These are phyloP conservation scores for Alentia gelatinosa DNA, from an alignment of 2,888 invertebrate genomes.

Conservation along the genomic window DNA sequence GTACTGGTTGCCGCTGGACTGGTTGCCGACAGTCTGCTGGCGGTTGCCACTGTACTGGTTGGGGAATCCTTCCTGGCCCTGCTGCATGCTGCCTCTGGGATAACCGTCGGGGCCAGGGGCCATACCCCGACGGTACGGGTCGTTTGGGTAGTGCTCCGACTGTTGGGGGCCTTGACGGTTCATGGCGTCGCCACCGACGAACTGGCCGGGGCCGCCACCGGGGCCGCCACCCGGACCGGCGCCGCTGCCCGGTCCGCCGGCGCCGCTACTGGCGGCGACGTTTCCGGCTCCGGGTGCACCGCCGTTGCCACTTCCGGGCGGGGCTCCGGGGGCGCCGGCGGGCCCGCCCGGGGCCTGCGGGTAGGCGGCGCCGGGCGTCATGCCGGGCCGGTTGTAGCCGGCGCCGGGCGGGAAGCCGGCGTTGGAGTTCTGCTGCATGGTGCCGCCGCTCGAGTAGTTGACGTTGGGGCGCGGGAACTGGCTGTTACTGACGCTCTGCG, in stretches of 20 bases:
- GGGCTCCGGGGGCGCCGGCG: background rate
- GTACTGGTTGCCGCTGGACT: slow-evolving; percentile 32
- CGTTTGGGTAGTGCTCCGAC: slow-evolving; percentile 53
- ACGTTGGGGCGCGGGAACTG: slow-evolving; percentile 49
- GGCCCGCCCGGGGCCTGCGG: background rate
- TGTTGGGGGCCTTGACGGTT: slow-evolving; percentile 20
- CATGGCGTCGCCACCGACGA: background rate
- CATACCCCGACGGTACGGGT: slow-evolving; percentile 53
- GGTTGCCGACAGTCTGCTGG: background rate
- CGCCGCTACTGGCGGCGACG: background rate
- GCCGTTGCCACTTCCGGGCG: background rate
- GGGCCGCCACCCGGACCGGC: background rate
- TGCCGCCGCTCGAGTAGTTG: slow-evolving; percentile 43
- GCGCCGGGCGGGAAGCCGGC: background rate
- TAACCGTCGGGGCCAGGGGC: slow-evolving; percentile 51
- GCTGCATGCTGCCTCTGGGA: slow-evolving; percentile 47
- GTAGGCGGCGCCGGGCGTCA: background rate
- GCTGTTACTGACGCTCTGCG: background rate
- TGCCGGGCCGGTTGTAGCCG: slow-evolving; percentile 6
- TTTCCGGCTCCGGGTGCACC: background rate
- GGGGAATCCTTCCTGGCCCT: slow-evolving; percentile 50
- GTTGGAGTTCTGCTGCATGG: background rate
- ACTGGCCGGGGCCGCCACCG: background rate
- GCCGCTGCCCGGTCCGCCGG: background rate
- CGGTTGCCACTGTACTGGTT: slow-evolving; percentile 50